A percentile compares a stretch with the other conserved stretches of the same genome.
Evolutionary conservation across 2,113 vertebrate species (phyloP).

Genomic region (Rhinolophus ferrumequinum): DNA sequence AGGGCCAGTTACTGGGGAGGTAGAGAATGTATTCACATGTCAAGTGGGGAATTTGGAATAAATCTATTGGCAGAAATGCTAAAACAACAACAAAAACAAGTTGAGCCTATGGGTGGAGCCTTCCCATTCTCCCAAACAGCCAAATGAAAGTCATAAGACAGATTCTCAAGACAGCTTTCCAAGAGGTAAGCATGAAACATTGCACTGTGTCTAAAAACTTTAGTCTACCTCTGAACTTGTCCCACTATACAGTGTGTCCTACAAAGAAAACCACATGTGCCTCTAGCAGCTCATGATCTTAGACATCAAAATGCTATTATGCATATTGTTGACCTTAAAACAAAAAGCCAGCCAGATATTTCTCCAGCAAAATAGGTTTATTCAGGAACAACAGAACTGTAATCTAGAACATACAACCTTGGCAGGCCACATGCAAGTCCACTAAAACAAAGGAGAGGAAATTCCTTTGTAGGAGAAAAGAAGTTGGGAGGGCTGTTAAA

Average conservation of each 20-base stretch:
- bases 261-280: neutral
- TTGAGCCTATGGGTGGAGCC: neutral
- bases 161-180: slow-evolving; percentile 13
- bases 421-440: neutral
- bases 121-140: neutral
- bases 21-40: neutral
- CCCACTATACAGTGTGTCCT: neutral
- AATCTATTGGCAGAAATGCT: neutral
- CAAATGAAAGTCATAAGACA: neutral
- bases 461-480: neutral
- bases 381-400: neutral
- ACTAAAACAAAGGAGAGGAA: neutral
- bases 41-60: neutral
- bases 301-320: neutral
- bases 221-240: neutral
- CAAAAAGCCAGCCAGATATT: neutral
- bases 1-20: neutral
- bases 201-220: neutral
- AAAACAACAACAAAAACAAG: neutral
- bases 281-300: neutral
- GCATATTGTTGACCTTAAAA: neutral
- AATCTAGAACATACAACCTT: neutral
- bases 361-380: neutral
- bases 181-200: neutral
- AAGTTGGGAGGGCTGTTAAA: neutral